phyloP scores from a whole-genome alignment of 2,113 vertebrate genomes.

The Sardina pilchardus region DNA sequence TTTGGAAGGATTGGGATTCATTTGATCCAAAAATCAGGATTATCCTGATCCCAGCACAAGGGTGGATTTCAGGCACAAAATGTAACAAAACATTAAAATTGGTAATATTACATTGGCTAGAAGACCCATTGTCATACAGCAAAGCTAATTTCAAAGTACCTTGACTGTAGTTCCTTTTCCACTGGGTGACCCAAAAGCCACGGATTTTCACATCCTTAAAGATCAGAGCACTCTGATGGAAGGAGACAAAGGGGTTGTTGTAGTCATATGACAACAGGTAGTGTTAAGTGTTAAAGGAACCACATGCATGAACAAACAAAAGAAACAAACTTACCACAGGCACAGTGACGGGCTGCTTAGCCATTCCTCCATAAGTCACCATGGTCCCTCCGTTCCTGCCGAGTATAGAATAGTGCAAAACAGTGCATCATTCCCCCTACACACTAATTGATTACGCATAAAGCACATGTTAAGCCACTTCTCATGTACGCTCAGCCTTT shows the following conservation, averaged over 20 bases:
- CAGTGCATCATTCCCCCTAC: not conserved
- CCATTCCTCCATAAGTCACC: constrained; percentile 98
- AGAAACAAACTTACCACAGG: constrained; percentile 81
- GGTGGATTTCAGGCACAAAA: too few species aligned
- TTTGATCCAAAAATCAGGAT: too few species aligned
- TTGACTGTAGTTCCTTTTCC: constrained; percentile 79
- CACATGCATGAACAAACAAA: not conserved
- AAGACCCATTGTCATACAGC: not conserved
- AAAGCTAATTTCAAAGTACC: constrained; percentile 64
- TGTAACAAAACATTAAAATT: too few species aligned
- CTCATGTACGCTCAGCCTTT: not conserved
- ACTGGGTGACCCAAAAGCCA: constrained; percentile 94
- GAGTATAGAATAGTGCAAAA: constrained; percentile 23
- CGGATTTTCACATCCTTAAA: constrained; percentile 86
- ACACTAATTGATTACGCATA: not conserved
- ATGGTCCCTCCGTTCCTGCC: constrained; percentile 84
- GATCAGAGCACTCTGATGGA: constrained; percentile 86
- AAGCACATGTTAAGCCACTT: not conserved
- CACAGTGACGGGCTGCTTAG: constrained; percentile 87
- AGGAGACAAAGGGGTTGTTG: constrained; percentile 9
- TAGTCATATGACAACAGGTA: not conserved
- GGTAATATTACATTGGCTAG: too few species aligned
- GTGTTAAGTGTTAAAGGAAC: not conserved
- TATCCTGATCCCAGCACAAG: too few species aligned
- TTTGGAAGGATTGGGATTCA: too few species aligned